These are phyloP conservation scores for Koerneria pararmatus DNA, from an alignment of 2,888 invertebrate genomes.

Conservation along the genomic window DNA sequence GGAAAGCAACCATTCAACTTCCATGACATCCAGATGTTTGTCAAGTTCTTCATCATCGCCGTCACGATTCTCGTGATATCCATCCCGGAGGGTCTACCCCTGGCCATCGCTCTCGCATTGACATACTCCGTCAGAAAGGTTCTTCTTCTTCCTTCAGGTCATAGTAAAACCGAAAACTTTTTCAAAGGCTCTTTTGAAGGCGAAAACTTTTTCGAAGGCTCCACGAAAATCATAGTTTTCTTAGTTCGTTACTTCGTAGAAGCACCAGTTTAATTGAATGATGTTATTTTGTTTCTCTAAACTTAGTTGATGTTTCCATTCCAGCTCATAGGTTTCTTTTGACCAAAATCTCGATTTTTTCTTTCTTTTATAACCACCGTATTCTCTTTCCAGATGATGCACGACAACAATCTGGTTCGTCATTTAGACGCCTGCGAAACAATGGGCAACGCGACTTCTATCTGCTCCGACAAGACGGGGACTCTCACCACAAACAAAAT, in stretches of 20 bases:
- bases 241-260: too few species aligned
- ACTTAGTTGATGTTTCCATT: too few species aligned
- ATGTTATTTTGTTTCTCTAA: too few species aligned
- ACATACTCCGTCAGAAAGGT: conserved; percentile 96
- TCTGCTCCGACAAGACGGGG: conserved; percentile 66
- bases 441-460: conserved; percentile 66
- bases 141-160: background rate
- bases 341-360: background rate
- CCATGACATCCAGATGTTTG: conserved; percentile 72
- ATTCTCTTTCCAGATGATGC: conserved; percentile 62
- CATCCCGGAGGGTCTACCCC: conserved; percentile 94
- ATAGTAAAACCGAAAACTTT: too few species aligned
- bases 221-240: too few species aligned
- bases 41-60: conserved; percentile 97
- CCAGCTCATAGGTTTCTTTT: too few species aligned
- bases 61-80: conserved; percentile 98
- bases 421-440: conserved; percentile 67
- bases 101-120: conserved; percentile 94
- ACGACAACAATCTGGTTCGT: conserved; percentile 65
- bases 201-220: background rate
- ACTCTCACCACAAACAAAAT: conserved; percentile 66
- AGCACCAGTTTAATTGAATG: too few species aligned
- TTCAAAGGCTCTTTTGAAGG: background rate
- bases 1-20: conserved; percentile 39
- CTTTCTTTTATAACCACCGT: background rate